Evolutionary conservation across 2,113 vertebrate genomes (phyloP).

Genomic region (Mustela lutreola): DNA sequence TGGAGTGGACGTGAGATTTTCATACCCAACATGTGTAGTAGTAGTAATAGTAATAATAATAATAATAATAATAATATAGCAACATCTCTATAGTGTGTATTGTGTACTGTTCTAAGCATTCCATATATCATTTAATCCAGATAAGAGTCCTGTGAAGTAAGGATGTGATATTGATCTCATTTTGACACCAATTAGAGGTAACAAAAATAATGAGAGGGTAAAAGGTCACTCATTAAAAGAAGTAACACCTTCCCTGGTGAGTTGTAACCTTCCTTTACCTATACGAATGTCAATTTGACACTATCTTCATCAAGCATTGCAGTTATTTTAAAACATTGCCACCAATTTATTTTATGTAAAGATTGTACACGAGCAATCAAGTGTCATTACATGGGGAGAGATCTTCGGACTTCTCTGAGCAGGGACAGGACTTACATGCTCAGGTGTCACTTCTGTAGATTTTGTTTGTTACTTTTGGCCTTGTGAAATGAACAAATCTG

Average conservation of each 20-base stretch:
- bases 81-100: neutral
- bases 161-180: conserved; percentile 33
- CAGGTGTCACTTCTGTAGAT: conserved; percentile 44
- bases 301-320: neutral
- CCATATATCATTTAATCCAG: neutral
- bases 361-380: conserved; percentile 33
- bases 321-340: conserved; percentile 41
- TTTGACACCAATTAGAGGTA: conserved; percentile 75
- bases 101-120: neutral
- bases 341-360: conserved; percentile 67
- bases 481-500: conserved; percentile 50
- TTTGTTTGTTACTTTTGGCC: conserved; percentile 46
- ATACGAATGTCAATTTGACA: conserved; percentile 4
- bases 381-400: neutral
- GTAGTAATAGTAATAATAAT: neutral
- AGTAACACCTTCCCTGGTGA: conserved; percentile 5
- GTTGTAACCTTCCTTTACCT: neutral
- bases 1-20: conserved; percentile 39
- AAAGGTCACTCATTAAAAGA: conserved; percentile 51
- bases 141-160: neutral
- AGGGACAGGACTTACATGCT: conserved; percentile 50
- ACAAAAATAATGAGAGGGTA: conserved; percentile 67
- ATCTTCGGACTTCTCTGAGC: conserved; percentile 21
- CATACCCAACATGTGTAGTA: neutral
- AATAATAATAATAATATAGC: neutral